Evolutionary conservation across 2,797 vertebrate species (phyloP), one percentile per base, ranked within the genome.

Genomic region (Peromyscus melanophrys): DNA sequence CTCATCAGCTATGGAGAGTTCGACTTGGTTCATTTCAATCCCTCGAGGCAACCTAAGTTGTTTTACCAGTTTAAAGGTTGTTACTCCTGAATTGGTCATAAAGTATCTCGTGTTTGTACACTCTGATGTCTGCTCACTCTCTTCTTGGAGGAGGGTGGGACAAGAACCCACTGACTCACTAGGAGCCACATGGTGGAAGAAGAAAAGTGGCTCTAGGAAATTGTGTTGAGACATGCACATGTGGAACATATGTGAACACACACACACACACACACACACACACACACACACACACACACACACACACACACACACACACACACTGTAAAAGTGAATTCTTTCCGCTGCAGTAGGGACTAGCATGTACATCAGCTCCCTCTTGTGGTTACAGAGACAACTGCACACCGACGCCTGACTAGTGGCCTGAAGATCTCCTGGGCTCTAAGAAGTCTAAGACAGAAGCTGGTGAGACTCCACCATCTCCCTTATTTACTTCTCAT

Each of bases 351-450:
- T 73, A 40, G 37, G 4, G 46, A 73, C 52, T 77, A 27, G 21
- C 10, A 0, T 27, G 27, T 23, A 21, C 75, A 75, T 34, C 57
- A 34, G 49, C 84, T 17, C 77, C 61, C 73, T 84, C 95, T 92
- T 49, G 85, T 94, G 97, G 96, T 55, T 37, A 71, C 8, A 90
- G 25, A 31, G 1, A 25, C 31, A 90, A 89, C 52, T 37, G 37
- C 13, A 37, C 12, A 0, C 23, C 4, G 49, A 29, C 2, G 19
- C 7, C 13, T n/a, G 27, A 25, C 40, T 23, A 69, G 84, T 63
- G 23, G 73, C 46, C 78, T 31, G 78, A 40, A 34, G 34, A n/a
- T 29, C 29, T 52, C 5, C 34, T 73, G 21, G 77, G 17, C 40
- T 87, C 52, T 1, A 7, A 4, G n/a, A 27, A 69, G 29, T 49